Evolutionary conservation across 2,113 vertebrate genomes (phyloP), one percentile per base, ranked within the genome.

Genomic region (Physeter macrocephalus): DNA sequence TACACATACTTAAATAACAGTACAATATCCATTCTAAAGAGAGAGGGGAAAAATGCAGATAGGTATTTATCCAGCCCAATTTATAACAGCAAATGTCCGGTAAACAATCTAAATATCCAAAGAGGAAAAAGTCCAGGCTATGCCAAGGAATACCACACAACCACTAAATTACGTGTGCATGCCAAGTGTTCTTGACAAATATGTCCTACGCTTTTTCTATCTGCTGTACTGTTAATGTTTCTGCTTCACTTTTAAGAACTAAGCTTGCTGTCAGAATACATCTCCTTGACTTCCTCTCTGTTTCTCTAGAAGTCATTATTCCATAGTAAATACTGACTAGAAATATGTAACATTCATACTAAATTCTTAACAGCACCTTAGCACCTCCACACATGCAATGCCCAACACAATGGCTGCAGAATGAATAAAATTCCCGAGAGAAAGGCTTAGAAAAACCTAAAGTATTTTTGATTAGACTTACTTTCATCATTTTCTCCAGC

Each of bases 401-500:
- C 4, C 31, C 41, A 84, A 62, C 49, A 86, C 21, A 66, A 75
- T 15, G 43, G n/a, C 41, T 62, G n/a, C 2, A n/a, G 41, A 88
- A 67, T 12, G 12, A 90, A 15, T 69, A 52, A 59, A 52, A 89
- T 25, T 84, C 34, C 17, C 39, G 6, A 88, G 67, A 62, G 15
- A 57, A 21, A 20, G 43, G 23, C 14, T 85, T 52, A 78, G 29
- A 62, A 64, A 90, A 96, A 39, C 3, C 5, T 13, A 2, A 82
- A 54, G 67, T 36, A 87, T 41, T 92, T 78, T 67, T 52, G 1
- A 34, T 23, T n/a, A 78, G 29, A 99, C 99, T 99, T 99, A 99
- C 99, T 99, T 98, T 99, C 99, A 41, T 99, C 99, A 86, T 99
- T 98, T 98, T 99, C 99, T 96, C 99, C 99, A 18, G 99, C 99